Evolutionary conservation across 1,140 invertebrate species (phyloP).

Genomic region (Euura lappo): DNA sequence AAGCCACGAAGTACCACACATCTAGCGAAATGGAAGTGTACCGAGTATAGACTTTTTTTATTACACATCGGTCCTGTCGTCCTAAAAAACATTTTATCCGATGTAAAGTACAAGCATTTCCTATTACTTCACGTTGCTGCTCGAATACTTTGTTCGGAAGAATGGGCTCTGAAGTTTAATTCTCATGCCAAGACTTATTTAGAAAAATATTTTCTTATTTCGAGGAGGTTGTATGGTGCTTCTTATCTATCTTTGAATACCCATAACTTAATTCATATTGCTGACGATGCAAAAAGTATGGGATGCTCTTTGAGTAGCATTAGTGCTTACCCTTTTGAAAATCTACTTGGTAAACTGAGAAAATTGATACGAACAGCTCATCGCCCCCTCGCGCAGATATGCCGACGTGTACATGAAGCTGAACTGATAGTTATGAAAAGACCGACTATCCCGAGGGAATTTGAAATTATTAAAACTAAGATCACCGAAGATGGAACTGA

Average conservation of each 20-base stretch:
- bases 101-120: conserved; percentile 20
- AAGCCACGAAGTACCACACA: conserved; percentile 8
- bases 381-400: conserved; percentile 21
- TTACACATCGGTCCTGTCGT: conserved; percentile 19
- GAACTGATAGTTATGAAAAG: neutral
- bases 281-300: no score
- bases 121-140: conserved; percentile 17
- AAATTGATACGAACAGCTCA: conserved; percentile 20
- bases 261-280: conserved; percentile 13
- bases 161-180: neutral
- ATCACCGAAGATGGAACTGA: neutral
- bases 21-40: conserved; percentile 17
- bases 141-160: conserved; percentile 17
- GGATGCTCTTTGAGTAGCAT: conserved; percentile 13
- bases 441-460: neutral
- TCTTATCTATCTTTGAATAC: conserved; percentile 16
- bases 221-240: conserved; percentile 18
- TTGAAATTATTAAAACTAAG: neutral
- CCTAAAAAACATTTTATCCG: conserved; percentile 6
- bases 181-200: conserved; percentile 11
- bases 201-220: conserved; percentile 1
- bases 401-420: conserved; percentile 17
- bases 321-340: conserved; percentile 22
- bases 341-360: conserved; percentile 16
- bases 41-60: conserved; percentile 17